A percentile compares a stretch with the other conserved stretches of the same genome.
phyloP scores from a whole-genome alignment of 2,888 invertebrate genomes.

The Parnassius apollo region DNA sequence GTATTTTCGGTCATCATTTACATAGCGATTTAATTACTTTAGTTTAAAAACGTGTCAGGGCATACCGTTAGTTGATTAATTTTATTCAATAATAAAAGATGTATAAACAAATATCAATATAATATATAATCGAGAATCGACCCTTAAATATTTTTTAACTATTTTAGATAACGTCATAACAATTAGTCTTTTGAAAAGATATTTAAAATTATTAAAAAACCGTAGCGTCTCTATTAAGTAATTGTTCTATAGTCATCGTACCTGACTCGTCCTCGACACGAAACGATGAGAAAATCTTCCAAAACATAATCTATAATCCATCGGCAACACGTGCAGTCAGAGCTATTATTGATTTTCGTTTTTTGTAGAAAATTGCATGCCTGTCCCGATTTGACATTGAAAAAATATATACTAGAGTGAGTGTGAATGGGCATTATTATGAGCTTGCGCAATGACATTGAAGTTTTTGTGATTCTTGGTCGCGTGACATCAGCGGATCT shows the following conservation, averaged over 20 bases:
- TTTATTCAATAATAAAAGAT: too few species aligned
- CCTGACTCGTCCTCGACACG: slow-evolving; percentile 64
- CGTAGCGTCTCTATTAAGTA: too few species aligned
- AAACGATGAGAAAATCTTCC: slow-evolving; percentile 73
- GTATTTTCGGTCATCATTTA: too few species aligned
- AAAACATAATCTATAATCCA: slow-evolving; percentile 79
- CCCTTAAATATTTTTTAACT: too few species aligned
- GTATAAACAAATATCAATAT: too few species aligned
- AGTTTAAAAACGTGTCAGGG: too few species aligned
- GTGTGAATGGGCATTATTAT: slow-evolving; percentile 78
- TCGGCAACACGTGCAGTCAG: slow-evolving; percentile 76
- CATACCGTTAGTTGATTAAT: too few species aligned
- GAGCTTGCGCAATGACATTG: slow-evolving; percentile 76
- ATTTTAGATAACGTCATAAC: too few species aligned
- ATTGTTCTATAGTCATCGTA: slow-evolving; percentile 45
- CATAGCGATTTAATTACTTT: too few species aligned
- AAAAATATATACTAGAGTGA: slow-evolving; percentile 66
- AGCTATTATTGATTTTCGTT: slow-evolving; percentile 79
- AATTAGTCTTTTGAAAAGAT: too few species aligned
- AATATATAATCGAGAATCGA: too few species aligned
- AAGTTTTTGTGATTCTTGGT: slow-evolving; percentile 60
- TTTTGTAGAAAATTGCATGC: slow-evolving; percentile 78
- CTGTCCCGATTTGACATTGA: slow-evolving; percentile 66
- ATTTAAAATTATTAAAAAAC: too few species aligned
- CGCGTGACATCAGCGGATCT: slow-evolving; percentile 53